Evolutionary conservation across 2,888 invertebrate species (phyloP).

Genomic region (Halictus ligatus): DNA sequence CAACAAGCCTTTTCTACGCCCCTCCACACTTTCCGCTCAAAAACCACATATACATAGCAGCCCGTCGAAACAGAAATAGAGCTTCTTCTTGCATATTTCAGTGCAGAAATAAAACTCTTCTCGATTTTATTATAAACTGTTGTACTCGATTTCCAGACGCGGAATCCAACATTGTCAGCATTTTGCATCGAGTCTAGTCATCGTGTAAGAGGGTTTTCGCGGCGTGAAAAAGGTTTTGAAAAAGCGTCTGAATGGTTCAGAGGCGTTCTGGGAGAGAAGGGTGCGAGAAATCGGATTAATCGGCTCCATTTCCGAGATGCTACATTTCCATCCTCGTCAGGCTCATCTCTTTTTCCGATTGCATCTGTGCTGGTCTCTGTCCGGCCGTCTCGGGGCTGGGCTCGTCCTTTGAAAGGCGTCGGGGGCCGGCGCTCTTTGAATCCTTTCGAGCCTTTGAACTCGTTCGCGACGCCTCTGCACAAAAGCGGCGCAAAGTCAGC

Average conservation of each 20-base stretch:
- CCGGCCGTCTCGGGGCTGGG: background rate
- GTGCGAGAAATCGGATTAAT: slow-evolving; percentile 4
- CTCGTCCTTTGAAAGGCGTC: slow-evolving; percentile 68
- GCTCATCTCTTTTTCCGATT: background rate
- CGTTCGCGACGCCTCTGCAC: slow-evolving; percentile 64
- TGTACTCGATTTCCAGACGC: too few species aligned
- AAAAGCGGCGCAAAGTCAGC: slow-evolving; percentile 58
- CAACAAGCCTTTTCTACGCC: too few species aligned
- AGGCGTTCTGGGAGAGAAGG: background rate
- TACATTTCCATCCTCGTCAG: background rate
- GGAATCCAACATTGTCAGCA: too few species aligned
- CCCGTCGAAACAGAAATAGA: too few species aligned
- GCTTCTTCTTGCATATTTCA: too few species aligned
- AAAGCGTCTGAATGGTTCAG: background rate
- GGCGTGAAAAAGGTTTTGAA: background rate
- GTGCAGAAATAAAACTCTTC: too few species aligned
- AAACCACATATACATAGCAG: too few species aligned
- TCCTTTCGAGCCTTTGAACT: slow-evolving; percentile 75
- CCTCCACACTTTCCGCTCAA: too few species aligned
- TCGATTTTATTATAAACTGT: too few species aligned
- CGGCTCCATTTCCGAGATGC: background rate
- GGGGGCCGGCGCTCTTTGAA: slow-evolving; percentile 63
- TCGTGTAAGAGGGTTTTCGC: background rate
- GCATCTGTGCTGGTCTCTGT: background rate
- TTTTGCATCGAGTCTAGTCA: background rate